Percentiles rank a stretch among this genome's conserved stretches.
phyloP scores from a whole-genome alignment of 2,113 vertebrate species.

The Tachuris rubrigastra region DNA sequence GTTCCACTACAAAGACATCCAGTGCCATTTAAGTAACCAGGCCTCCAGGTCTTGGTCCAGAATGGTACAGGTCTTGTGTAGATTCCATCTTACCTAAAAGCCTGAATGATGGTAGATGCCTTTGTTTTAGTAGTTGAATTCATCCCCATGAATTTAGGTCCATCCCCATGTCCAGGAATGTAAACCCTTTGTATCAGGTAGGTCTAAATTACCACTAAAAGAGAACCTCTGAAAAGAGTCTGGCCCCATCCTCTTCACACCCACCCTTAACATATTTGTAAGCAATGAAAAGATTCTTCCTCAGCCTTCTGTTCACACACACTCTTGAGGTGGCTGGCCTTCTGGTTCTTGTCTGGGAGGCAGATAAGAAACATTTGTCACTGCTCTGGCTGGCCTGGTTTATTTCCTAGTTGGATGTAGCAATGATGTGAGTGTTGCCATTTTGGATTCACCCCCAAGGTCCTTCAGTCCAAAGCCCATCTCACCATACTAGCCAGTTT shows the following conservation, averaged over 20 bases:
- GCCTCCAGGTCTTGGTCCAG: background rate
- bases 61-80: background rate
- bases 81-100: background rate
- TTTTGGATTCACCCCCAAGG: background rate
- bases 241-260: no score
- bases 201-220: background rate
- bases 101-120: background rate
- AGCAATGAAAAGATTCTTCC: background rate
- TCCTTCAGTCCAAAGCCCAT: background rate
- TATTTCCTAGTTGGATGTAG: background rate
- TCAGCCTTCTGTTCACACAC: background rate
- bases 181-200: background rate
- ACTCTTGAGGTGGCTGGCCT: background rate
- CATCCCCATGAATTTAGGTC: no score
- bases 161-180: background rate
- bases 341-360: background rate
- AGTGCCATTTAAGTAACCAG: background rate
- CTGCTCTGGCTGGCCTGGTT: background rate
- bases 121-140: background rate
- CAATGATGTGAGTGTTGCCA: background rate
- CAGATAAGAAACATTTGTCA: background rate
- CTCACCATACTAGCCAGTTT: background rate
- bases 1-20: background rate
- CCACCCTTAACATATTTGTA: background rate
- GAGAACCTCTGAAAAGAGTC: background rate